Conservation (phyloP, 2,797 vertebrate species). For the Hybognathus amarus region DNA sequence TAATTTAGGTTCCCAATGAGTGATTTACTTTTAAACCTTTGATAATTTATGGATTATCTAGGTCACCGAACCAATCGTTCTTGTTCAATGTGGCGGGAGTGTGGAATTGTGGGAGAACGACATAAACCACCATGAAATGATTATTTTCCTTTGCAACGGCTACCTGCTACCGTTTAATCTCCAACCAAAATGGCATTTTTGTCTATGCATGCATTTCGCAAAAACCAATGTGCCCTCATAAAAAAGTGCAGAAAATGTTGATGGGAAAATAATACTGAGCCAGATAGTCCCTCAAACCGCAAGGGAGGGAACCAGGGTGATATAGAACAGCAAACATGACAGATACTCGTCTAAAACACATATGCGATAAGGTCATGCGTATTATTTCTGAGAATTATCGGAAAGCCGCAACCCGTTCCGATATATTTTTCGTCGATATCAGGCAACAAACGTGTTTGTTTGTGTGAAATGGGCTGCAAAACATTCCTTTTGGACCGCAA, state of each 20-base stretch:
- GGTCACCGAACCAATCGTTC: background rate
- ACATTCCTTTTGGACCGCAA: slow-evolving; percentile 13
- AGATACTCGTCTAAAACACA: slow-evolving; percentile 40
- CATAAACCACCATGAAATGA: slow-evolving; percentile 51
- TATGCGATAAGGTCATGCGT: slow-evolving; percentile 69
- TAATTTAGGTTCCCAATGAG: background rate
- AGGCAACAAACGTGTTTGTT: slow-evolving; percentile 29
- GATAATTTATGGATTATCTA: slow-evolving; percentile 27
- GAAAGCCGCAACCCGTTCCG: slow-evolving; percentile 70
- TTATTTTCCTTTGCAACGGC: slow-evolving; percentile 72
- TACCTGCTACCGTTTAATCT: slow-evolving; percentile 58
- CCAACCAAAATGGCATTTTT: slow-evolving; percentile 68
- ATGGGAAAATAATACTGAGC: slow-evolving; percentile 54
- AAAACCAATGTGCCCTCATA: slow-evolving; percentile 36
- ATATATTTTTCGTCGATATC: slow-evolving; percentile 64
- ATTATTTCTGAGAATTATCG: slow-evolving; percentile 78
- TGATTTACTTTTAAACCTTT: background rate
- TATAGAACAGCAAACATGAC: slow-evolving; percentile 51
- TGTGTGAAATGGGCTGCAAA: slow-evolving; percentile 13
- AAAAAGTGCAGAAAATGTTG: slow-evolving; percentile 41
- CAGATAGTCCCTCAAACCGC: slow-evolving; percentile 47
- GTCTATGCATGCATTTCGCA: slow-evolving; percentile 65
- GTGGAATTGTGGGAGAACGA: slow-evolving; percentile 40
- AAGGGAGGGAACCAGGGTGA: slow-evolving; percentile 49
- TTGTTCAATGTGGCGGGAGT: slow-evolving; percentile 8